phyloP scores from a whole-genome alignment of 2,888 invertebrate species.

The Nysson spinosus region DNA sequence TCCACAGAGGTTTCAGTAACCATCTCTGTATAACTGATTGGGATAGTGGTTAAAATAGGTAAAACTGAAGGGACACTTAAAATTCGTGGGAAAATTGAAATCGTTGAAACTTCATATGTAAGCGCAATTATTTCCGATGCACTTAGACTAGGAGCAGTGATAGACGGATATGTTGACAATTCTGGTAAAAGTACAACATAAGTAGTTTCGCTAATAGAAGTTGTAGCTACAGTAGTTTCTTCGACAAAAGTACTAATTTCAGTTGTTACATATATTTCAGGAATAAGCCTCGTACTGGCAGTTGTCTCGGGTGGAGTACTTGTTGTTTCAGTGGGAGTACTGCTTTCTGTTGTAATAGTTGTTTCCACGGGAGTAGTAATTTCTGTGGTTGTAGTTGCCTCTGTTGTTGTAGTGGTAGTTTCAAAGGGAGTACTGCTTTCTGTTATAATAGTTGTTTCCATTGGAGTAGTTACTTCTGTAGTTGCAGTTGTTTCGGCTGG shows the following conservation, averaged over 20 bases:
- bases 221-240: too few species aligned
- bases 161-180: neutral
- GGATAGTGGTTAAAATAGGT: neutral
- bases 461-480: neutral
- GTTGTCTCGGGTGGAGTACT: neutral
- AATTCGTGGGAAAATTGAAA: too few species aligned
- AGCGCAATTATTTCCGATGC: neutral
- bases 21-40: neutral
- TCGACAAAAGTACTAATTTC: too few species aligned
- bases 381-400: neutral
- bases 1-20: neutral
- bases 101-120: neutral
- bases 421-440: neutral
- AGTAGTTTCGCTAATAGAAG: too few species aligned
- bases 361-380: neutral
- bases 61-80: too few species aligned
- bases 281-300: neutral
- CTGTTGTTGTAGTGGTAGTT: neutral
- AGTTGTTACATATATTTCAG: neutral
- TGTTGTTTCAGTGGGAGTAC: neutral
- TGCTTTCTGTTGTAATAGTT: neutral
- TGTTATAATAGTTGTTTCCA: neutral
- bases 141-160: neutral
- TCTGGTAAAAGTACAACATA: too few species aligned
- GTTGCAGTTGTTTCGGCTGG: neutral